Evolutionary conservation across 2,797 vertebrate species (phyloP), one percentile per base, ranked within the genome.

Genomic region (Sebastiscus albofasciatus): DNA sequence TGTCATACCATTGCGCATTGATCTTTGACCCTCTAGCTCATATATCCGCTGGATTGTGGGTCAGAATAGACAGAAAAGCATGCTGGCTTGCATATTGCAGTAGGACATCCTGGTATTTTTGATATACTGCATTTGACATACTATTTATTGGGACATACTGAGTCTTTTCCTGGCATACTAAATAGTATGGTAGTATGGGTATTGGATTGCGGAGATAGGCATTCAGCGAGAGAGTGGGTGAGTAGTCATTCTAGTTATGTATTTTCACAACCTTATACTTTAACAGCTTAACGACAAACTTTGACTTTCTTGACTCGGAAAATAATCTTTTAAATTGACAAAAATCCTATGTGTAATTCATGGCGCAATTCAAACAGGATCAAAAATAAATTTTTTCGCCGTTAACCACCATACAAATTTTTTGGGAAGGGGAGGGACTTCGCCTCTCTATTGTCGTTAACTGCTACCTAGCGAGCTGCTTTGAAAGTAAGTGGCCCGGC

Each of bases 401-500:
- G 46, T 52, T 54, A 22, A 12, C 52, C 12, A 54, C 10, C 5
- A 18, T 11, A 22, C 11, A 49, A 8, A 7, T n/a, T 22, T 54
- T 54, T 54, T 22, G 9, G 4, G 52, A 54, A 54, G 4, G 20
- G 52, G n/a, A 22, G 10, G 52, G n/a, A 22, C 52, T 54, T 54
- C 0, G 11, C n/a, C 20, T 54, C 52, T 54, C 52, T 22, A 5
- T 46, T 73, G 72, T 82, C 24, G 36, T 69, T 71, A 75, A 70
- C 75, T 33, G 68, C 83, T 75, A 64, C 58, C 58, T 60, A 67
- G 83, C 81, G 58, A 75, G 82, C 87, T 75, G 65, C 85, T 83
- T 61, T 55, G 34, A 59, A 34, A 80, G 55, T n/a, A 59, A 87
- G 67, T 46, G 59, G 71, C 64, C 46, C 54, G 2, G 66, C 79